Evolutionary conservation across 1,140 invertebrate genomes (phyloP).

Genomic region (Leguminivora glycinivorella): DNA sequence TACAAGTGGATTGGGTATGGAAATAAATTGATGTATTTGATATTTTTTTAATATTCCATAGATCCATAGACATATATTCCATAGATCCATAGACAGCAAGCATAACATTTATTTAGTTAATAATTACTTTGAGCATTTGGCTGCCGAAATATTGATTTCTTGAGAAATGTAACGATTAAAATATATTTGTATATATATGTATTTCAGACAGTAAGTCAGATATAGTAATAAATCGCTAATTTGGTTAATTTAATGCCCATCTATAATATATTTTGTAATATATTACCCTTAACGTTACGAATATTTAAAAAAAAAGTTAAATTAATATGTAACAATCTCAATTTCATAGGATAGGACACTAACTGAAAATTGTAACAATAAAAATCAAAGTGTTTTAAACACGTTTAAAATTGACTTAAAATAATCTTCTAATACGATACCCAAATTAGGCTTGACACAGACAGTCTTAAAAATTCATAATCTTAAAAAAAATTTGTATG

Average conservation of each 20-base stretch:
- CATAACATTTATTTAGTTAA: neutral
- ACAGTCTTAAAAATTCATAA: too few species aligned
- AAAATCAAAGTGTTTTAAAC: too few species aligned
- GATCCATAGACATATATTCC: neutral
- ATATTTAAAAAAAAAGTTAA: neutral
- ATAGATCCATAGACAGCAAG: neutral
- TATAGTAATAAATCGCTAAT: neutral
- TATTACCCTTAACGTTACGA: neutral
- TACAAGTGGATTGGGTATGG: neutral
- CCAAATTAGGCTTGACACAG: too few species aligned
- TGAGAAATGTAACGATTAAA: neutral
- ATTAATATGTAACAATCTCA: too few species aligned
- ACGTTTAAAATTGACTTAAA: too few species aligned
- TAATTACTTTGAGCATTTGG: neutral
- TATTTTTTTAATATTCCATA: neutral
- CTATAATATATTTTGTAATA: too few species aligned
- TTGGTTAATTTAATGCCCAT: neutral
- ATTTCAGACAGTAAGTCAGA: neutral
- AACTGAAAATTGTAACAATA: too few species aligned
- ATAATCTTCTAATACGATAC: too few species aligned
- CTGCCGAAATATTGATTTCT: neutral
- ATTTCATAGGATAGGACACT: too few species aligned
- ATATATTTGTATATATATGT: neutral
- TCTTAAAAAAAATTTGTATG: too few species aligned
- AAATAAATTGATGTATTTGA: neutral